Base-by-base conservation (phyloP, 2,888 invertebrate species). In the Idaea dimidiata region DNA sequence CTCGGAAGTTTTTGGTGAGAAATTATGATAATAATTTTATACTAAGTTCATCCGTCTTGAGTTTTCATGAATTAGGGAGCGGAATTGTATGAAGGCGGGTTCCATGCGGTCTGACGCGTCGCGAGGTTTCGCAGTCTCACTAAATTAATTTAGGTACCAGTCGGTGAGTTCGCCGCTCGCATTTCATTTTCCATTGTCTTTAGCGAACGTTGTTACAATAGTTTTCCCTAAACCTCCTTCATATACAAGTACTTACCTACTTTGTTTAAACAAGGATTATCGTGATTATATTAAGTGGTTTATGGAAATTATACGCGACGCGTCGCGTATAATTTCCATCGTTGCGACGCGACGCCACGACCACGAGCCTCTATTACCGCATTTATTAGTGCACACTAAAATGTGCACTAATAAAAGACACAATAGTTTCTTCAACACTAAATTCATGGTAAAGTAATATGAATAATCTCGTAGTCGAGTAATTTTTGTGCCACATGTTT, bases 1-100 rank as follows among this genome's bases (percentile, higher is more conserved):
- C 83, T 86, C 79, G 87, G 86, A 90, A 90, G 89, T 88, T 89
- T 88, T 87, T 84, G 89, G 89, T 88, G 88, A 85, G 88, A 88
- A 89, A 91, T 91, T 89, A 89, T 89, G 85, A 85, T 88, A 89
- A 89, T 89, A 86, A 89, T 88, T 88, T 89, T 87, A 86, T 85
- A 83, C 84, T 82, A 89, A 89, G 86, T 88, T 85, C 83, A 87
- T 88, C 84, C 84, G 81, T 86, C 88, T 87, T 87, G 75, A 75
- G 81, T 76, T 85, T 84, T 85, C 79, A 83, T 84, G 83, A 87
- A 85, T 85, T 86, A 81, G 75, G 72, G 76, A 77, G 61, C 5
- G 24, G 24, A 24, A 24, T 78, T 80, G 79, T 80, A 77, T 78
- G 76, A 74, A 75, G 76, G 73, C 74, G 67, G 73, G 70, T 59